These are phyloP conservation scores for Emydura subglobosa DNA, from an alignment of 2,113 vertebrate species.

Conservation along the genomic window DNA sequence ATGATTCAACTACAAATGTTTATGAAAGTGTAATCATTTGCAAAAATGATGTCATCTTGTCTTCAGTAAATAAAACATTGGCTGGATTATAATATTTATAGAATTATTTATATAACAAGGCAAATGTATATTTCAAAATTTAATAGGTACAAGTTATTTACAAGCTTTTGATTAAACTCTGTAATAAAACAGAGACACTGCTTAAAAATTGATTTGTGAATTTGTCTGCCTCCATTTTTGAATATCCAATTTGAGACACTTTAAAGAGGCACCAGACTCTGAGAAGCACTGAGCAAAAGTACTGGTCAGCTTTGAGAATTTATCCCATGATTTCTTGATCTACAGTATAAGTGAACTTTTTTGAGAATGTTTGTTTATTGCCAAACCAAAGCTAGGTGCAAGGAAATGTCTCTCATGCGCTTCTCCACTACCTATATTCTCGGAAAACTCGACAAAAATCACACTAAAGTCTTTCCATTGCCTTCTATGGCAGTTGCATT, in stretches of 20 bases:
- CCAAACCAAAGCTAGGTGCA: not conserved
- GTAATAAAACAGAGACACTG: slow-evolving; percentile 38
- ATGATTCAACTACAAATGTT: not conserved
- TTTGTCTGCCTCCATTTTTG: not conserved
- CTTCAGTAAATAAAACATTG: slow-evolving; percentile 25
- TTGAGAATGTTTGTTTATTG: not conserved
- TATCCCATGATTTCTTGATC: not conserved
- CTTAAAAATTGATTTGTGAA: slow-evolving; percentile 3
- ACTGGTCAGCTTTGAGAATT: not conserved
- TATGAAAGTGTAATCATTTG: not conserved
- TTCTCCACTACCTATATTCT: not conserved
- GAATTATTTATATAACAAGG: slow-evolving; percentile 22
- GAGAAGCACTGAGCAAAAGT: not conserved
- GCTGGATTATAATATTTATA: not conserved
- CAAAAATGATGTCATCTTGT: not conserved
- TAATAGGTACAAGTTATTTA: slow-evolving; percentile 25
- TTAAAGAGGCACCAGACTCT: not conserved
- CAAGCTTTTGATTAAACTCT: not conserved
- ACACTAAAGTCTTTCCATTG: not conserved
- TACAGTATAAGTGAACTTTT: not conserved
- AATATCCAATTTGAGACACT: not conserved
- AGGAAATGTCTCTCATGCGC: not conserved
- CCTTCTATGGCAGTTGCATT: not conserved
- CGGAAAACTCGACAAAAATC: not conserved
- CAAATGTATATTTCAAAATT: slow-evolving; percentile 12